phyloP scores from a whole-genome alignment of 2,113 vertebrate species.

The Gracilinanus agilis region DNA sequence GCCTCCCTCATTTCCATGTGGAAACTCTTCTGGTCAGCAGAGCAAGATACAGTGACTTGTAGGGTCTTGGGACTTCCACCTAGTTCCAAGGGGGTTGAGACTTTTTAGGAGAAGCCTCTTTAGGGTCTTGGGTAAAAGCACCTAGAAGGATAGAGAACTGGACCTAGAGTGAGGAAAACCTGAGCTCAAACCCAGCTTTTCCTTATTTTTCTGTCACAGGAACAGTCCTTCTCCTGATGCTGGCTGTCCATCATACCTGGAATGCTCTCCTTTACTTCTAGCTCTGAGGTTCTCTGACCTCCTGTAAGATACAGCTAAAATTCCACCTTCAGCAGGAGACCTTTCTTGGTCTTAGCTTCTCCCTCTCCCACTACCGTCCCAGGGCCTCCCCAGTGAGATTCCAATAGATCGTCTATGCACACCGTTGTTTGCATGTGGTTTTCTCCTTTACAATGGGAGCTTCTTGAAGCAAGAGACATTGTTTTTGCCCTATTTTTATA shows the following conservation, averaged over 20 bases:
- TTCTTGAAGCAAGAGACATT: not conserved
- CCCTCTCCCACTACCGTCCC: too few species aligned
- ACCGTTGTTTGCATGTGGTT: not conserved
- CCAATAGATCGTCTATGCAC: too few species aligned
- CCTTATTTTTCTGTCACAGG: not conserved
- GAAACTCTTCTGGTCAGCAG: not conserved
- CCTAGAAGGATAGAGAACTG: not conserved
- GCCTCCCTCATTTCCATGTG: not conserved
- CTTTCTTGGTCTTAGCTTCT: too few species aligned
- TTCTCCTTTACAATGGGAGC: not conserved
- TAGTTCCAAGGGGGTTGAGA: not conserved
- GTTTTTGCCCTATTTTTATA: not conserved
- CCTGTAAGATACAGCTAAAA: not conserved
- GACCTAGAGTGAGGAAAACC: not conserved
- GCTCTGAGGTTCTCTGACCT: not conserved
- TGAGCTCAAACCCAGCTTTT: not conserved
- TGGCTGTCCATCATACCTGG: not conserved
- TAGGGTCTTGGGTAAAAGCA: not conserved
- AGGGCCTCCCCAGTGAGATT: too few species aligned
- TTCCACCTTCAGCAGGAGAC: too few species aligned
- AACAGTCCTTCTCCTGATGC: not conserved
- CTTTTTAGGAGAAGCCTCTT: not conserved
- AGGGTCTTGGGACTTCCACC: not conserved
- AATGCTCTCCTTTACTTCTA: not conserved
- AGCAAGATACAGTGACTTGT: not conserved